A percentile compares a stretch with the other conserved stretches of the same genome.
Conservation (phyloP, 1,140 invertebrate genomes). For the Lasioglossum albipes region DNA sequence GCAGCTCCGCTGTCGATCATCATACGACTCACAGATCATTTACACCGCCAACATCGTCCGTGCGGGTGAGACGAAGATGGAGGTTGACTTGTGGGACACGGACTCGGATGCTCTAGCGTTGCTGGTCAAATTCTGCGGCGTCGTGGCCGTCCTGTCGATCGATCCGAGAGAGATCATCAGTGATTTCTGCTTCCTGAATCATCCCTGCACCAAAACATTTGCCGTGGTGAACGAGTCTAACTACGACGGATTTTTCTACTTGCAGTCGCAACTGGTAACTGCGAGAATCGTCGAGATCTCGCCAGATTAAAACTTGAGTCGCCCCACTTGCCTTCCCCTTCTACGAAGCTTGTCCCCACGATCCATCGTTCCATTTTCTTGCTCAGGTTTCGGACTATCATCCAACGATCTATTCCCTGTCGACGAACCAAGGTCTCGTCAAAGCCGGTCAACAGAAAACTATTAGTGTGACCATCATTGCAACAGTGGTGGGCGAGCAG, state of each 20-base stretch:
- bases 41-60: slow-evolving; percentile 67
- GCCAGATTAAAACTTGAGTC: no score
- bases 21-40: slow-evolving; percentile 51
- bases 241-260: slow-evolving; percentile 70
- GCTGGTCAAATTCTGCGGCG: slow-evolving; percentile 61
- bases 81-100: slow-evolving; percentile 65
- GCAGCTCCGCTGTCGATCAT: not conserved
- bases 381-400: slow-evolving; percentile 46
- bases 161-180: slow-evolving; percentile 63
- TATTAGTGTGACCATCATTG: slow-evolving; percentile 63
- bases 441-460: slow-evolving; percentile 61
- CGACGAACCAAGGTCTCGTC: slow-evolving; percentile 63
- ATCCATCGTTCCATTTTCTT: not conserved
- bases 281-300: no score
- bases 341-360: no score
- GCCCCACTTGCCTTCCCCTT: no score
- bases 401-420: slow-evolving; percentile 63
- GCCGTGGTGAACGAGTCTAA: slow-evolving; percentile 67
- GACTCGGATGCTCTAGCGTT: slow-evolving; percentile 63
- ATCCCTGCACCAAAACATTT: slow-evolving; percentile 61
- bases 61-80: slow-evolving; percentile 46
- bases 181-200: slow-evolving; percentile 70
- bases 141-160: slow-evolving; percentile 57
- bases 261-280: slow-evolving; percentile 68
- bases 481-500: slow-evolving; percentile 63